Evolutionary conservation across 2,113 vertebrate genomes (phyloP), one percentile per base, ranked within the genome.

Genomic region (Rhinopomastus cyanomelas): DNA sequence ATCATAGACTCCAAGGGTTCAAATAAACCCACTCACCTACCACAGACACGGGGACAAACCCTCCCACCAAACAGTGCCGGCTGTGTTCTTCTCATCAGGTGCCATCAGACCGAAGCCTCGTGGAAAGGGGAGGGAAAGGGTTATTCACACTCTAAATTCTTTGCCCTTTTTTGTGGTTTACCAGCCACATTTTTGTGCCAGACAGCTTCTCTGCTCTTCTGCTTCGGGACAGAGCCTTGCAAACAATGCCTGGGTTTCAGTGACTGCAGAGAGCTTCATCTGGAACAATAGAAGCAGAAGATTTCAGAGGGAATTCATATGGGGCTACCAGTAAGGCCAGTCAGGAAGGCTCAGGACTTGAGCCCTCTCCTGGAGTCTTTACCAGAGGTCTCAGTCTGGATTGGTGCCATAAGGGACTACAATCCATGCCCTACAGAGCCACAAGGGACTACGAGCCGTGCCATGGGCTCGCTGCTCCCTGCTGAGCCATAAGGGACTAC

Each of bases 401-500:
- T n/a, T 7, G 32, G 32, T 19, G 23, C 56, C 37, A 29, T 42
- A 42, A 42, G 39, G 15, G 39, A 42, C 39, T 42, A 42, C n/a
- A n/a, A n/a, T n/a, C n/a, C n/a, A n/a, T n/a, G n/a, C 32, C 9
- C 18, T 5, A 19, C 29, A 2, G 17, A 23, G n/a, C n/a, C n/a
- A 37, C 0, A 3, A 44, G 9, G 29, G 68, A 39, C 4, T 6
- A 23, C 1, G 6, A n/a, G 14, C 56, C 26, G 2, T 2, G 10
- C 32, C 44, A 46, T 17, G 18, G 30, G 18, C 39, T 29, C 2
- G 5, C 46, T 17, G 78, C 46, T 56, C 32, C 9, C 18, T 5
- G 22, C 29, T 2, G 17, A 23, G n/a, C n/a, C n/a, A 37, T 0
- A 3, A 44, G 9, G 29, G 68, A 39, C 4, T 6, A 23, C n/a